These are phyloP conservation scores for Cerastis leucographa DNA, from an alignment of 2,888 invertebrate species.

Conservation along the genomic window DNA sequence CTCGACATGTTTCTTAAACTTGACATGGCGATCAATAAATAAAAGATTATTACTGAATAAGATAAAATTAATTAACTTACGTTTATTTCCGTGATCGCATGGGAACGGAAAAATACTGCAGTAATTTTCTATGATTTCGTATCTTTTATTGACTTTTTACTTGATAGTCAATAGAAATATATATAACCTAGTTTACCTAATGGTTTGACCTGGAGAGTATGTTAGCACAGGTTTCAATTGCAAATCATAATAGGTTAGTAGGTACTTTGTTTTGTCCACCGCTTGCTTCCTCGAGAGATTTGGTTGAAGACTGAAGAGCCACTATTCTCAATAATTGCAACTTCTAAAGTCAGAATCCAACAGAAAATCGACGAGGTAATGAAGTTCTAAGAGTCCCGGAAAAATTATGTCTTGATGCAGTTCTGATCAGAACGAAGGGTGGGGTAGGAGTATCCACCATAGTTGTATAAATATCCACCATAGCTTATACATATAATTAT, in stretches of 20 bases:
- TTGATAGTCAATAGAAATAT: background rate
- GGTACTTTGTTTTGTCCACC: background rate
- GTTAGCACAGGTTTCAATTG: background rate
- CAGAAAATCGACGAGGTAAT: background rate
- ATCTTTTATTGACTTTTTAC: conserved; percentile 6
- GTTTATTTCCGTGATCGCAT: conserved; percentile 22
- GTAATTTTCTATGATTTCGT: background rate
- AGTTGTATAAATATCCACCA: too few species aligned
- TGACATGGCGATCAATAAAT: conserved; percentile 58
- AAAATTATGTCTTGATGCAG: too few species aligned
- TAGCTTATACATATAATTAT: too few species aligned
- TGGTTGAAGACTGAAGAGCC: background rate
- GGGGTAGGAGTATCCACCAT: background rate
- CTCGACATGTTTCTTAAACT: conserved; percentile 59
- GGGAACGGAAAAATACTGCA: conserved; percentile 20
- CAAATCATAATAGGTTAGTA: background rate
- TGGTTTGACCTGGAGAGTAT: background rate
- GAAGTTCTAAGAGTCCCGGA: background rate
- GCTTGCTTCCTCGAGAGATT: background rate
- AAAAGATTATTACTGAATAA: conserved; percentile 43
- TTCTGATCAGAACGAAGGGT: background rate
- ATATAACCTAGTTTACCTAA: background rate
- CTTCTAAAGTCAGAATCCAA: background rate
- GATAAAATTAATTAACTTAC: conserved; percentile 51
- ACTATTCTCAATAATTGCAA: background rate